phyloP scores from a whole-genome alignment of 2,113 vertebrate genomes.

The Cynoglossus semilaevis region DNA sequence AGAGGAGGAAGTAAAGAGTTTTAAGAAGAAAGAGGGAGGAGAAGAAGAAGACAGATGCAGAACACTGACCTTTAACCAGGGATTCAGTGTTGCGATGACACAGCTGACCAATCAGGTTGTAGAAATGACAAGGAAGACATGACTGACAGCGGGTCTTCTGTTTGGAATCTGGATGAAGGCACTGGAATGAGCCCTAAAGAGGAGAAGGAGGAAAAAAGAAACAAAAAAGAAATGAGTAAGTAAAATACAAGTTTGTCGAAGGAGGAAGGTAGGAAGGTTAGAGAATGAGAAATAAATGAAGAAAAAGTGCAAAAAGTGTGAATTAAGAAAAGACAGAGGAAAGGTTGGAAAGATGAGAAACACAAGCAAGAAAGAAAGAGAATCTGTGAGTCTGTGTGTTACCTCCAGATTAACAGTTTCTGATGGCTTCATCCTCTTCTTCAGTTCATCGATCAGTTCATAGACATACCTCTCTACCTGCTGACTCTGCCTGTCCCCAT shows the following conservation, averaged over 20 bases:
- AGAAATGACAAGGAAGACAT: constrained; percentile 79
- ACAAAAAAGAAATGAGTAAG: neutral
- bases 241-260: neutral
- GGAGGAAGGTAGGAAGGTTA: neutral
- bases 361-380: too few relatives aligned
- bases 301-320: too few relatives aligned
- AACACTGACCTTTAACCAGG: constrained; percentile 78
- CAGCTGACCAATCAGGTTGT: constrained; percentile 78
- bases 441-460: constrained; percentile 76
- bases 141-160: constrained; percentile 81
- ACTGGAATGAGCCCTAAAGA: constrained; percentile 73
- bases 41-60: neutral
- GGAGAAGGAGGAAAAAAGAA: neutral
- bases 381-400: constrained; percentile 17
- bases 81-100: constrained; percentile 83
- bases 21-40: neutral
- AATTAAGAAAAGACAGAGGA: too few relatives aligned
- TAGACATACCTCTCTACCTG: constrained; percentile 76
- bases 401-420: constrained; percentile 71
- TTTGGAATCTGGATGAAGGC: constrained; percentile 74
- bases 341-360: too few relatives aligned
- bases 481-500: constrained; percentile 77
- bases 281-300: neutral
- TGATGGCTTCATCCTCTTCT: constrained; percentile 70
- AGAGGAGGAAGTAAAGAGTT: too few relatives aligned